phyloP scores from a whole-genome alignment of 2,797 vertebrate species.

The Artibeus jamaicensis region DNA sequence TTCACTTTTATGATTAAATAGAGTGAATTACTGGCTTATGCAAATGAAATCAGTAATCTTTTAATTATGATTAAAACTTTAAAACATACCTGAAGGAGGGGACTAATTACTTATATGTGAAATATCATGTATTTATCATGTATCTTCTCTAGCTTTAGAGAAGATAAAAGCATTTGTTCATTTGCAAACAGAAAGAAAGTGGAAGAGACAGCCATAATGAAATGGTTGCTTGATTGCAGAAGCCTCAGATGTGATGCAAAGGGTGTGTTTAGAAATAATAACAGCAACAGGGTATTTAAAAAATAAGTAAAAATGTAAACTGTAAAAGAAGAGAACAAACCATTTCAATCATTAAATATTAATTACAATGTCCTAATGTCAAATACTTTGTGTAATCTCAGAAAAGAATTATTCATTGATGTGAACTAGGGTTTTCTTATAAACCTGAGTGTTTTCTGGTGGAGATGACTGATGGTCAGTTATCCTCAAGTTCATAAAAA shows the following conservation, averaged over 20 bases:
- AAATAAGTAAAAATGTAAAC: neutral
- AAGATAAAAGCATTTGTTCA: neutral
- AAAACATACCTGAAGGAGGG: neutral
- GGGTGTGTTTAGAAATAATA: neutral
- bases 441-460: neutral
- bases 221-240: neutral
- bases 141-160: neutral
- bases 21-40: neutral
- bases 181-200: constrained; percentile 28
- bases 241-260: neutral
- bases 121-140: neutral
- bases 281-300: neutral
- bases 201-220: neutral
- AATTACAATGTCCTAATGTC: neutral
- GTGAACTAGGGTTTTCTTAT: neutral
- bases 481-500: neutral
- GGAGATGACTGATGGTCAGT: neutral
- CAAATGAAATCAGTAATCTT: constrained; percentile 37
- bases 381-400: neutral
- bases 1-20: constrained; percentile 28
- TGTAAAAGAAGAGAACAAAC: neutral
- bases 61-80: constrained; percentile 34
- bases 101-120: neutral
- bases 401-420: neutral
- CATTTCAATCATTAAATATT: neutral